phyloP scores from a whole-genome alignment of 2,113 vertebrate species.

The Pavo muticus region DNA sequence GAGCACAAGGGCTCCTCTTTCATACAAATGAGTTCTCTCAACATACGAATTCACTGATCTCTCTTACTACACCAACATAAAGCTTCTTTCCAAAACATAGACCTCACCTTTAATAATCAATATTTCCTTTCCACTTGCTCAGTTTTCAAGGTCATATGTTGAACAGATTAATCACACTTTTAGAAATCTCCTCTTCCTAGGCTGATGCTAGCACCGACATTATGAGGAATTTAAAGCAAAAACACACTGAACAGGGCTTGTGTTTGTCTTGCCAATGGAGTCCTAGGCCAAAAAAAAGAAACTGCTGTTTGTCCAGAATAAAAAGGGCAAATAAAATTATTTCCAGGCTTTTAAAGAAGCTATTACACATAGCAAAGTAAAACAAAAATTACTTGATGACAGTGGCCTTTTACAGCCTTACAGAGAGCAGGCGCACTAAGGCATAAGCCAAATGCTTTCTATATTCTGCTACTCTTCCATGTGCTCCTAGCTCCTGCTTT shows the following conservation, averaged over 20 bases:
- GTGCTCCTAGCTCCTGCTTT: not conserved
- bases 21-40: not conserved
- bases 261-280: constrained; percentile 18
- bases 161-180: constrained; percentile 53
- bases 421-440: not conserved
- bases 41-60: not conserved
- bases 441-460: constrained; percentile 37
- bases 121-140: constrained; percentile 57
- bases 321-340: constrained; percentile 59
- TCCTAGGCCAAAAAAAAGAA: constrained; percentile 66
- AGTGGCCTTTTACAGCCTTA: constrained; percentile 43
- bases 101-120: constrained; percentile 58
- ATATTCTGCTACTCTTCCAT: not conserved
- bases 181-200: constrained; percentile 26
- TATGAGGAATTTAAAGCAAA: constrained; percentile 48
- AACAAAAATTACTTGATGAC: constrained; percentile 68
- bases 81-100: constrained; percentile 44
- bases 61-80: not conserved
- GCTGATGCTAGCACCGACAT: constrained; percentile 10
- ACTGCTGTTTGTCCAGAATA: constrained; percentile 51
- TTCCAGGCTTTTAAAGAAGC: constrained; percentile 59
- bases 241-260: constrained; percentile 9
- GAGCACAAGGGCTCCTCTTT: constrained; percentile 45
- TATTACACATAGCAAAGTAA: constrained; percentile 28
- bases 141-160: constrained; percentile 47